Percentiles rank a stretch among this genome's conserved stretches.
Conservation (phyloP, 2,113 vertebrate genomes). For the Cephalopholis sonnerati region DNA sequence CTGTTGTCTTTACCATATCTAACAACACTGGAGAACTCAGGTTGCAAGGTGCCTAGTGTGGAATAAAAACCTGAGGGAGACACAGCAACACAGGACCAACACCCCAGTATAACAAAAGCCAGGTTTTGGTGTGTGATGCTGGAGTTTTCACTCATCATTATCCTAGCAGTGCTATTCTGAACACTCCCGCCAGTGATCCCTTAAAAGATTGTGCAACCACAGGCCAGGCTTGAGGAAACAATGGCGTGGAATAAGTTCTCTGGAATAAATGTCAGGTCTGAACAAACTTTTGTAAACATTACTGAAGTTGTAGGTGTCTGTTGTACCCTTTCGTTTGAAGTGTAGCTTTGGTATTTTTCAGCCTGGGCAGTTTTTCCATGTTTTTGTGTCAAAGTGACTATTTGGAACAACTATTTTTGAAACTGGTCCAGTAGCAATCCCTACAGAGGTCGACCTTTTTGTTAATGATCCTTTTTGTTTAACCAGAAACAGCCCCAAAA, state of each 20-base stretch:
- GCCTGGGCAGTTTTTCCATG: too few species aligned
- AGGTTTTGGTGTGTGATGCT: conserved; percentile 7
- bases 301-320: not conserved
- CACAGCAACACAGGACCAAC: conserved; percentile 5
- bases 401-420: too few species aligned
- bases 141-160: conserved; percentile 5
- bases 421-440: too few species aligned
- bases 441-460: too few species aligned
- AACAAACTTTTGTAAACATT: conserved; percentile 35
- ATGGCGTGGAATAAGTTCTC: not conserved
- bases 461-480: too few species aligned
- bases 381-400: too few species aligned
- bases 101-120: not conserved
- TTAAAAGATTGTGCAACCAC: not conserved
- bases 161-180: conserved; percentile 15
- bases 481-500: too few species aligned
- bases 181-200: conserved; percentile 12
- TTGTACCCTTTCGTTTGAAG: not conserved
- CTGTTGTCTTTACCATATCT: conserved; percentile 38
- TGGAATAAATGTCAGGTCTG: conserved; percentile 10
- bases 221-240: not conserved
- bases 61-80: conserved; percentile 48
- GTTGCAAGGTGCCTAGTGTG: conserved; percentile 6
- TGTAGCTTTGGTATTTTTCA: too few species aligned
- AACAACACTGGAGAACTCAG: conserved; percentile 6